These are phyloP conservation scores for Aurelia aurita complex sp. Pacific DNA, from an alignment of 30 jellyfish, hydroid and myxozoan species.

Conservation along the genomic window DNA sequence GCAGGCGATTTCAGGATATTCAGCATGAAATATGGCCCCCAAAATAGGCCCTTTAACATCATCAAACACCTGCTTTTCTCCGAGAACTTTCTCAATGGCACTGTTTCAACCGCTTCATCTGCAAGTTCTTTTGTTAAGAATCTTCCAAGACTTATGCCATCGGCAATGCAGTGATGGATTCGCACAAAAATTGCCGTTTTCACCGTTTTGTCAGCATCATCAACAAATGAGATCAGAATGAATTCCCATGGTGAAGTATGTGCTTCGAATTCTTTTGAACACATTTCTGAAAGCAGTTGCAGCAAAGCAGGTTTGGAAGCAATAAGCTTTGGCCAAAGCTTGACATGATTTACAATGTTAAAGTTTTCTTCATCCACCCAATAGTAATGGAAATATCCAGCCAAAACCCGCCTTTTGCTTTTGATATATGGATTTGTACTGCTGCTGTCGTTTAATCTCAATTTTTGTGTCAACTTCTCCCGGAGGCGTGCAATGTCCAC, in stretches of 20 bases:
- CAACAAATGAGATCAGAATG: slow-evolving; percentile 47
- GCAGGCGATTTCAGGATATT: slow-evolving; percentile 45
- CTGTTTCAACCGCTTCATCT: slow-evolving; percentile 31
- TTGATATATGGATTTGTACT: slow-evolving; percentile 31
- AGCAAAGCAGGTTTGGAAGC: slow-evolving; percentile 29
- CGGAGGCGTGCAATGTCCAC: slow-evolving; percentile 29
- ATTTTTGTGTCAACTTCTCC: slow-evolving; percentile 8
- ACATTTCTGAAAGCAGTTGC: slow-evolving; percentile 34
- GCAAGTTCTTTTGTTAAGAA: slow-evolving; percentile 57
- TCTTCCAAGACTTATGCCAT: slow-evolving; percentile 74
- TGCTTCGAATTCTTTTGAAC: slow-evolving; percentile 48
- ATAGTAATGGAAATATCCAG: slow-evolving; percentile 65
- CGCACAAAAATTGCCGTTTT: slow-evolving; percentile 70
- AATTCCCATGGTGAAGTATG: slow-evolving; percentile 83
- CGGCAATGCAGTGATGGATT: slow-evolving; percentile 82
- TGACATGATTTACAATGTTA: slow-evolving; percentile 62
- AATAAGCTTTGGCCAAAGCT: slow-evolving; percentile 42
- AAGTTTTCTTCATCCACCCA: slow-evolving; percentile 68
- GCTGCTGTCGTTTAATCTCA: slow-evolving; percentile 22
- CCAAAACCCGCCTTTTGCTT: slow-evolving; percentile 24
- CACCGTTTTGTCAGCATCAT: slow-evolving; percentile 24
- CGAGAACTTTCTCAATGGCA: slow-evolving; percentile 67
- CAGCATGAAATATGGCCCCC: slow-evolving; percentile 57
- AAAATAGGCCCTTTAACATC: slow-evolving; percentile 61
- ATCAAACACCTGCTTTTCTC: slow-evolving; percentile 49